Evolutionary conservation across 2,888 invertebrate genomes (phyloP), one percentile per base, ranked within the genome.

Genomic region (Trachelus stipa): DNA sequence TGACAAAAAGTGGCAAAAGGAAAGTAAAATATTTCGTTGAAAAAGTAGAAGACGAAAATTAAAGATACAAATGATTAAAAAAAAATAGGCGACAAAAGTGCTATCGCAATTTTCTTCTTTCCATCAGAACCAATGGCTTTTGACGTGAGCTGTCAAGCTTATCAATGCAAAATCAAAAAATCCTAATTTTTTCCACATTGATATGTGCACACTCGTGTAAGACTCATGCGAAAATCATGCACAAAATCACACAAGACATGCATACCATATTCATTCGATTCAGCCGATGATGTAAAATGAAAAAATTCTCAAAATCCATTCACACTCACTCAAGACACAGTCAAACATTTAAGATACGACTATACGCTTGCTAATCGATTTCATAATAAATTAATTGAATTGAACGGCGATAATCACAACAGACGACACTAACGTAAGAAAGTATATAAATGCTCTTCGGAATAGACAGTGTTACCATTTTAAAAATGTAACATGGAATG

Each of bases 401-500:
- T 23, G 1, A 56, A 56, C 56, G 56, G 35, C 12, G 34, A 37
- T 35, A 74, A 74, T 74, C 35, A 74, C 74, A 74, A 74, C 9
- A 30, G 12, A 74, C 34, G n/a, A 37, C 35, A 33, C 2, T n/a
- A 74, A 74, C 37, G 37, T 34, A n/a, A 71, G 34, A 82, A 77
- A 82, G 75, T 81, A 74, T 69, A 77, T 74, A 79, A 82, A 82
- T 83, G 79, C 81, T 83, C 76, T 34, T 81, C 77, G 84, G 84
- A 85, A 85, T 85, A 83, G 79, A 81, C 77, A 77, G 76, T 73
- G 73, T 80, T 73, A 40, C 69, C 34, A 33, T 77, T 68, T 76
- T 78, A 81, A 69, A 23, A 80, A 82, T 80, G 76, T 78, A 77
- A 79, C 76, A 78, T 84, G 84, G 83, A 84, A 84, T 83, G 82